Evolutionary conservation across 2,113 vertebrate genomes (phyloP).

Genomic region (Mirounga angustirostris): DNA sequence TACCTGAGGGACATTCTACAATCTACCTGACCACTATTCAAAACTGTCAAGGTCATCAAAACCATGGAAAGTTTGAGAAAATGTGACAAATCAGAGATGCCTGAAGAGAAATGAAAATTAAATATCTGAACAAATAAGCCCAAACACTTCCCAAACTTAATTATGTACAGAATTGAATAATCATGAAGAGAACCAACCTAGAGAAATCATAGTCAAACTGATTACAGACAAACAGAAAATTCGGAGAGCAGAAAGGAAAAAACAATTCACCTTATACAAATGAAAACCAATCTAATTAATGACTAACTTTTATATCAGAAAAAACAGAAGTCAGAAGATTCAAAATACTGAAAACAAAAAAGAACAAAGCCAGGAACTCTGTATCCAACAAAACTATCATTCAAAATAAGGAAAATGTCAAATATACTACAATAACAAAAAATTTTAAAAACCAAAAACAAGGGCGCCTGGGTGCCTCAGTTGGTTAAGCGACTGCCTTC

Average conservation of each 20-base stretch:
- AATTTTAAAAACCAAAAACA: neutral
- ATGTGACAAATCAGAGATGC: neutral
- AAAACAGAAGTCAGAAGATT: neutral
- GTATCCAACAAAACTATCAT: neutral
- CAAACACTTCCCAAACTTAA: neutral
- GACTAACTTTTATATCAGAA: neutral
- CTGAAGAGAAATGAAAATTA: neutral
- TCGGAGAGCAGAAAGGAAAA: neutral
- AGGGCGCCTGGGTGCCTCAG: no score
- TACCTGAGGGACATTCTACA: neutral
- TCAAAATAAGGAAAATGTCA: neutral
- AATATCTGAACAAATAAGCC: neutral
- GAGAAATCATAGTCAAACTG: neutral
- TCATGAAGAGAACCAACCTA: neutral
- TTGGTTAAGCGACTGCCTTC: no score
- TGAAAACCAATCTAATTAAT: neutral
- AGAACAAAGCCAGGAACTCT: neutral
- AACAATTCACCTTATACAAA: neutral
- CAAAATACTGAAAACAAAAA: neutral
- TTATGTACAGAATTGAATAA: neutral
- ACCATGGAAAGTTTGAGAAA: neutral
- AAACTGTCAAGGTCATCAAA: neutral
- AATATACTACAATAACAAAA: neutral
- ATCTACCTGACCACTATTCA: neutral
- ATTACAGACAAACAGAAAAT: neutral